Evolutionary conservation across 2,888 invertebrate species (phyloP), one percentile per base, ranked within the genome.

Genomic region (Zhuqinia jingwanae): DNA sequence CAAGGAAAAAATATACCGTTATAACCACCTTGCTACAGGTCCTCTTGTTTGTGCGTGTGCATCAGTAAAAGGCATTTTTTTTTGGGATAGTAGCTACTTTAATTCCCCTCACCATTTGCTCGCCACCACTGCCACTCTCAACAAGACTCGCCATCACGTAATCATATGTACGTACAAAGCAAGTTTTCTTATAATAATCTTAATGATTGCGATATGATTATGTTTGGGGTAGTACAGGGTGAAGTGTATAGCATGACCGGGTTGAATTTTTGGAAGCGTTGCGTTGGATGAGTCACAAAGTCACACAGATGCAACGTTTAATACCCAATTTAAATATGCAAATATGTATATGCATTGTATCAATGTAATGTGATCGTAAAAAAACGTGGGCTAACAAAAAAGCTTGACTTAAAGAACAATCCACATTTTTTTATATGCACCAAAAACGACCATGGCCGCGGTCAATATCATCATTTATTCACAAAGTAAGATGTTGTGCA

Each of bases 1-100:
- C 50, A 76, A 76, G 82, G 36, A 53, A 27, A 75, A 82, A 83
- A 53, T 63, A 42, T 83, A 75, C 82, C 82, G 82, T 83, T 83
- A 76, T 20, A 83, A 30, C 76, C 75, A 83, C 63, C 82, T 75
- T 79, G 25, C 79, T 70, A 36, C 56, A 83, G 63, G 63, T 83
- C 75, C 63, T n/a, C n/a, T n/a, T n/a, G n/a, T n/a, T n/a, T n/a
- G n/a, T 50, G 22, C 36, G 25, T 70, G 70, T 82, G 10, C 45
- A 80, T 10, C 20, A 20, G 47, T 10, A 13, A 70, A 70, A 70
- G 47, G 70, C 11, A 70, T 13, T 22, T 25, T 8, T 45, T 42
- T 45, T 30, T 17, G n/a, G n/a, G n/a, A n/a, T n/a, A n/a, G n/a
- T n/a, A n/a, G n/a, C n/a, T n/a, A n/a, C n/a, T n/a, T 10, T 20